Evolutionary conservation across 2,113 vertebrate species (phyloP), one percentile per base, ranked within the genome.

Genomic region (Amblyornis subalaris): DNA sequence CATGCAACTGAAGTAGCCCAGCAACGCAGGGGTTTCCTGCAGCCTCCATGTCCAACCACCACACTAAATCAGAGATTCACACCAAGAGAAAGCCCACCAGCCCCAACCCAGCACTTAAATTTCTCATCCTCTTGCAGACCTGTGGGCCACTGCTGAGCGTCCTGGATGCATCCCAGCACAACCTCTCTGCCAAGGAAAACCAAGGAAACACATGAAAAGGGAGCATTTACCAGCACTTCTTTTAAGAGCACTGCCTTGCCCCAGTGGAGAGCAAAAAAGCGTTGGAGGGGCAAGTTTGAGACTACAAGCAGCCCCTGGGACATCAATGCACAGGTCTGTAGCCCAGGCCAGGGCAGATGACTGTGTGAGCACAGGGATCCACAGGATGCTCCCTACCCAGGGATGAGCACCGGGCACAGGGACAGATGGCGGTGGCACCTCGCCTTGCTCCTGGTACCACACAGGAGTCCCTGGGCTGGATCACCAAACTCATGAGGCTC

Each of bases 171-270:
- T 19, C 66, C 17, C 17, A 4, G 24, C 53, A 26, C 0, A 1
- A 20, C 28, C 25, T 33, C 51, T 85, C 65, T 58, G 24, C 47
- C 62, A 36, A 36, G 48, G n/a, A 80, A 89, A 90, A 66, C 31
- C 28, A 61, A 44, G 21, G 65, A 0, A 0, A 57, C 1, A 5
- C 42, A 26, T 3, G 36, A 33, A 36, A 61, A 78, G 78, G 22
- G 28, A 91, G 10, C 8, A n/a, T 3, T 36, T 22, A 76, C 31
- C 20, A 85, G 45, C 10, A 26, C 9, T 42, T 10, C 55, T 47
- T 38, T 54, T 7, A 18, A 48, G 48, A 80, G 33, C 23, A 61
- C 44, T 25, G 55, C 47, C 22, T 45, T 76, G 29, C 12, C n/a
- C 53, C 48, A 72, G 13, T 2, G 8, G 19, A 29, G 6, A 67